phyloP scores from a whole-genome alignment of 2,113 vertebrate species.

The Gracilinanus agilis region DNA sequence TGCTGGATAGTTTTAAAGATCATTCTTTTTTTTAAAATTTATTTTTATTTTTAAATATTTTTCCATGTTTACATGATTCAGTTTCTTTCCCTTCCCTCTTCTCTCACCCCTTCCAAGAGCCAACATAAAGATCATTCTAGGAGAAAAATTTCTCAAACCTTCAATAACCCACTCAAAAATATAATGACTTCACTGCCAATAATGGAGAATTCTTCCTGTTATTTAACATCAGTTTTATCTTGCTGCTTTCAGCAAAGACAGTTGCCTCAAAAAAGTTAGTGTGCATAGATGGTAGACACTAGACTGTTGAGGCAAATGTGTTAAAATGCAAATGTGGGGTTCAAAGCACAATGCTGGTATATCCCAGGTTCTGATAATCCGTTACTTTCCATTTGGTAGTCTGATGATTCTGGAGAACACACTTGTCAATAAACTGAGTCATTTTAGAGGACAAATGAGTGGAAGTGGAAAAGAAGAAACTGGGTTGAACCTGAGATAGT shows the following conservation, averaged over 20 bases:
- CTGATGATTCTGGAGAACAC: background rate
- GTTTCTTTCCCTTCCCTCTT: too few species aligned
- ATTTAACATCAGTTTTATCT: background rate
- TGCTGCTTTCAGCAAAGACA: background rate
- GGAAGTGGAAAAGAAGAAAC: background rate
- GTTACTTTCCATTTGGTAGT: background rate
- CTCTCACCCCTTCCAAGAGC: too few species aligned
- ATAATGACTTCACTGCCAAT: background rate
- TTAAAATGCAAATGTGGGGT: background rate
- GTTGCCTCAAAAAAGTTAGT: background rate
- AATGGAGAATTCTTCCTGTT: background rate
- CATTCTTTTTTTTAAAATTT: too few species aligned
- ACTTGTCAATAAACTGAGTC: background rate
- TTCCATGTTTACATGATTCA: too few species aligned
- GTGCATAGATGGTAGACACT: too few species aligned
- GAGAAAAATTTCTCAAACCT: too few species aligned
- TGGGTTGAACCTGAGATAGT: background rate
- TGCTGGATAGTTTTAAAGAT: too few species aligned
- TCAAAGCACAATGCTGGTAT: background rate
- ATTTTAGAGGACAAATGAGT: background rate
- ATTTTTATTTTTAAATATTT: too few species aligned
- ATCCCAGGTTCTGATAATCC: background rate
- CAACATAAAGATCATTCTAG: too few species aligned
- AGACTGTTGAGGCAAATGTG: background rate
- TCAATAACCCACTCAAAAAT: constrained; percentile 14